Conservation (phyloP, 2,888 invertebrate species). For the Macroteleia sp. region DNA sequence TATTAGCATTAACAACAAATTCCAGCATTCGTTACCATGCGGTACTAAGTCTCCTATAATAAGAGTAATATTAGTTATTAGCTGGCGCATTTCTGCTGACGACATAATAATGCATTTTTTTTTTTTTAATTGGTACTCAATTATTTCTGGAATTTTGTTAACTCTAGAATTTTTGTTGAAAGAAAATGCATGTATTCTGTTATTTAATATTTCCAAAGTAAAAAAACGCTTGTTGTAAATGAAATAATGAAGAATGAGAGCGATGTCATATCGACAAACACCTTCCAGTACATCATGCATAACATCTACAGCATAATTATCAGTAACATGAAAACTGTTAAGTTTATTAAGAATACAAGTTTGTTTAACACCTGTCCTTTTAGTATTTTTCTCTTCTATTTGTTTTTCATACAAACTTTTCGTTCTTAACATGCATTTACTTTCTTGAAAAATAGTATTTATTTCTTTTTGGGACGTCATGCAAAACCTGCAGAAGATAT, state of each 20-base stretch:
- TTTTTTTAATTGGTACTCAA: slow-evolving; percentile 8
- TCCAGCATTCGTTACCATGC: not conserved
- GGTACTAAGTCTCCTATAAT: slow-evolving; percentile 23
- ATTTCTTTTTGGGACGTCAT: too few relatives aligned
- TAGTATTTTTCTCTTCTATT: too few relatives aligned
- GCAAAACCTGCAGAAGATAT: too few relatives aligned
- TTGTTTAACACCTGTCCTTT: too few relatives aligned
- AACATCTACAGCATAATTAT: slow-evolving; percentile 27
- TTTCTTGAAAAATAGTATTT: too few relatives aligned
- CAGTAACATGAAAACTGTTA: slow-evolving; percentile 29
- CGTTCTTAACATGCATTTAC: too few relatives aligned
- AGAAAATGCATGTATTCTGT: not conserved
- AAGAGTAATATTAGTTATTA: slow-evolving; percentile 8
- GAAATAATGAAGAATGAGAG: not conserved
- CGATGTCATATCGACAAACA: slow-evolving; percentile 8
- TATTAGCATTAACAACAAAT: not conserved
- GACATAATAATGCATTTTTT: not conserved
- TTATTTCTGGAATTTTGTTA: slow-evolving; percentile 8
- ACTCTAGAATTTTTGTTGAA: not conserved
- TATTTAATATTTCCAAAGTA: not conserved
- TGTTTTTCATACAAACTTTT: too few relatives aligned
- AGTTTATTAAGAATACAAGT: too few relatives aligned
- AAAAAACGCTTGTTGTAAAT: not conserved
- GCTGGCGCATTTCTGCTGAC: slow-evolving; percentile 1
- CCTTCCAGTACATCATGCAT: slow-evolving; percentile 38